These are phyloP conservation scores for Ephydatia muelleri DNA, from an alignment of 37 sponge, comb jelly and placozoan genomes.

Conservation along the genomic window DNA sequence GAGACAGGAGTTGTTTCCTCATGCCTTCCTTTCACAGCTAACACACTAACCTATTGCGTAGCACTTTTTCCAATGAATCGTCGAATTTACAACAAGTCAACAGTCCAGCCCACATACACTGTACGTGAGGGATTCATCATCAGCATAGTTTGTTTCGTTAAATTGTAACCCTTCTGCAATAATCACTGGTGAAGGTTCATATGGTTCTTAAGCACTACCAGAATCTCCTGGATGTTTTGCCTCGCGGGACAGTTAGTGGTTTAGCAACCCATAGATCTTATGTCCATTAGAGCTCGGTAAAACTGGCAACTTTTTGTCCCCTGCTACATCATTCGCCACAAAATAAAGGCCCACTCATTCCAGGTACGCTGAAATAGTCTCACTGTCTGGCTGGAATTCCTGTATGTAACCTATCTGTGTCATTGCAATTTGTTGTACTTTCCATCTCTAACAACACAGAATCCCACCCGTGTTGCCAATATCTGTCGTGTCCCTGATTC, in stretches of 20 bases:
- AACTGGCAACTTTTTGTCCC: neutral
- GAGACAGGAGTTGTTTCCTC: neutral
- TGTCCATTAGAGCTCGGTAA: conserved; percentile 21
- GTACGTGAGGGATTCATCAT: neutral
- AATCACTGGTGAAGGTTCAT: conserved; percentile 7
- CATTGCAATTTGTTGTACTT: neutral
- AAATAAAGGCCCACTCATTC: conserved; percentile 21
- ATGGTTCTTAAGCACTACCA: conserved; percentile 12
- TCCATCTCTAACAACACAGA: too few relatives aligned
- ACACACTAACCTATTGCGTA: neutral
- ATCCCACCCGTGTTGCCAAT: too few relatives aligned
- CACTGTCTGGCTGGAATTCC: conserved; percentile 20
- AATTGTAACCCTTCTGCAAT: conserved; percentile 8
- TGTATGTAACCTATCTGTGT: neutral
- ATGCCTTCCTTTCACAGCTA: conserved; percentile 1
- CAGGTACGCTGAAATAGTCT: conserved; percentile 16
- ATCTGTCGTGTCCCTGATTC: too few relatives aligned
- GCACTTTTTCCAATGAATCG: neutral
- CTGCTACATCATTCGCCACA: conserved; percentile 3
- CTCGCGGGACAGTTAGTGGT: neutral
- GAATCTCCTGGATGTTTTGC: neutral
- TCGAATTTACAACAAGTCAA: neutral
- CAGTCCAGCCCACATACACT: neutral
- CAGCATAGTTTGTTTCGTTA: neutral
- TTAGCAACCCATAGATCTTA: conserved; percentile 5